Conservation (phyloP, 1,140 invertebrate species). For the Tetragnatha versicolor region DNA sequence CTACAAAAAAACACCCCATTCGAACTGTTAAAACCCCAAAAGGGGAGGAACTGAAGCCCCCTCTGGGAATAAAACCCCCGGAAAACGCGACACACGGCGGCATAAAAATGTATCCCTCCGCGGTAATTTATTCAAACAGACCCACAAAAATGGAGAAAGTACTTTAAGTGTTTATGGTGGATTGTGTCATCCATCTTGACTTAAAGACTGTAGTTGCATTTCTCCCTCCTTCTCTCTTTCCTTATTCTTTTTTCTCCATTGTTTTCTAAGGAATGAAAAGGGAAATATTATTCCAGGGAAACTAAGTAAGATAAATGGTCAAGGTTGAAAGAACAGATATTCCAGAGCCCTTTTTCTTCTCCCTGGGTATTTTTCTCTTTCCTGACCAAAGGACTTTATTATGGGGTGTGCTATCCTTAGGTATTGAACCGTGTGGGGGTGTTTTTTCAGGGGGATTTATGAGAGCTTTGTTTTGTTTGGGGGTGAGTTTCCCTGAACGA, state of each 20-base stretch:
- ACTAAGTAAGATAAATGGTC: slow-evolving; percentile 44
- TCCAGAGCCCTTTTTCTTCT: slow-evolving; percentile 22
- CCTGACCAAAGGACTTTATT: slow-evolving; percentile 27
- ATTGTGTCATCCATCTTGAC: slow-evolving; percentile 5
- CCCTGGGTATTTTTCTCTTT: slow-evolving; percentile 11
- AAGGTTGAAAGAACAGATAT: slow-evolving; percentile 46
- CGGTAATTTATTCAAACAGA: slow-evolving; percentile 37
- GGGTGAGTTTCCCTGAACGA: too few relatives aligned
- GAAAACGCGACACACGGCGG: not conserved
- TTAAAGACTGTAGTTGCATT: slow-evolving; percentile 18
- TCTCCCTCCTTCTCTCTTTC: not conserved
- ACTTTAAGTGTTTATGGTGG: slow-evolving; percentile 30
- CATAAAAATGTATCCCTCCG: slow-evolving; percentile 15
- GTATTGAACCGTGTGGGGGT: slow-evolving; percentile 25
- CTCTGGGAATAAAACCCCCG: not conserved
- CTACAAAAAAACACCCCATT: too few relatives aligned
- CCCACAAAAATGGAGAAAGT: slow-evolving; percentile 17
- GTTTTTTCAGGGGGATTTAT: too few relatives aligned
- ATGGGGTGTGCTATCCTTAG: slow-evolving; percentile 2
- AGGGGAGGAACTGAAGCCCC: too few relatives aligned
- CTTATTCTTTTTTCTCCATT: not conserved
- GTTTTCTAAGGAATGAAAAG: slow-evolving; percentile 32
- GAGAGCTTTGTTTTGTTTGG: too few relatives aligned
- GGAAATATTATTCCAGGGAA: slow-evolving; percentile 30
- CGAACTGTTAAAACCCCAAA: too few relatives aligned